Base-by-base conservation (phyloP, 2,888 invertebrate genomes). In the Lasiommata megera region DNA sequence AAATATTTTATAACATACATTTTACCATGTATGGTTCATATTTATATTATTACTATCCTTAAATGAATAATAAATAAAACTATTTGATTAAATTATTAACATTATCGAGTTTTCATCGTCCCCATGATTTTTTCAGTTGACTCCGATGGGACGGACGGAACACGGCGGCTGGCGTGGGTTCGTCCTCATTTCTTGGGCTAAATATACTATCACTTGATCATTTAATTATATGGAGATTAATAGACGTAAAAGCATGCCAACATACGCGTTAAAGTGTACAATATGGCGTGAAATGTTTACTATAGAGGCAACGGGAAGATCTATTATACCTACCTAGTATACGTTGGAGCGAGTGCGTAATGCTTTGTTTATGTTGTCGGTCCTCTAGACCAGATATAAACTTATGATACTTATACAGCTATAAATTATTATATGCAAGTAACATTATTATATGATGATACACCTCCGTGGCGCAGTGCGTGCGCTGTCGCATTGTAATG, bases 211-310 rank as follows among this genome's bases (percentile, higher is more conserved):
- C 81, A 83, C 86, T 89, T 88, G 88, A 88, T 88, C 88, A 87
- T 89, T 87, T 89, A 86, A 88, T 88, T 89, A 88, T 88, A 87
- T 88, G 82, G 83, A 88, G 88, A 89, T 89, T 85, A 88, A 89
- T 88, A 80, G 81, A 76, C 77, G 73, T 76, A 76, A 72, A 76
- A 75, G 73, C 80, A 85, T 82, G 87, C 82, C 84, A 84, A 82
- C 82, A 76, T 83, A 79, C 68, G 75, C 79, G 81, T 80, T 83
- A 84, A 80, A 82, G 77, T 78, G 75, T 76, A 81, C 79, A 72
- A 74, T 78, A 80, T 76, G 76, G 74, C 74, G 73, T 73, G 76
- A 76, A 77, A 71, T 73, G 65, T 75, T 74, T 74, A 76, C 79
- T 78, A 78, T 76, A 68, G 67, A 63, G 63, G 64, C 67, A 68